A percentile compares a stretch with the other conserved stretches of the same genome.
Evolutionary conservation across 1,140 invertebrate species (phyloP).

Genomic region (Drosophila gunungcola): DNA sequence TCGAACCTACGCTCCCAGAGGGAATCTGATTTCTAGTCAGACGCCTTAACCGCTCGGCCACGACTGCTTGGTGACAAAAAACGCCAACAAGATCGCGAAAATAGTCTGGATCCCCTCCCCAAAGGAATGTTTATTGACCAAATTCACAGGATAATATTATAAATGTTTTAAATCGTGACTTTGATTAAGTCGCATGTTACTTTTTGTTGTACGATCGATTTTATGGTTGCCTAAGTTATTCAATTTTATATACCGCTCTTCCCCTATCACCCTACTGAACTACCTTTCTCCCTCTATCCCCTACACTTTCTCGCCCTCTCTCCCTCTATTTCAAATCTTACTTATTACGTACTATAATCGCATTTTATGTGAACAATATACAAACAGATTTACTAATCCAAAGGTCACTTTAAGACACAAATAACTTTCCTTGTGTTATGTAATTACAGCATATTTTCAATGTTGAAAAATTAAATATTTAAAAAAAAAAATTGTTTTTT

Average conservation of each 20-base stretch:
- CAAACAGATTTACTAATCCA: not conserved
- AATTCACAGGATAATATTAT: not conserved
- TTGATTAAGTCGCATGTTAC: too few species aligned
- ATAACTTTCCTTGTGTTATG: too few species aligned
- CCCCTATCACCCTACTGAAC: not conserved
- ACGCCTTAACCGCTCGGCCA: slow-evolving; percentile 94
- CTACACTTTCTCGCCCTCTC: not conserved
- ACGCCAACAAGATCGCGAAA: not conserved
- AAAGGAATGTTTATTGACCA: not conserved
- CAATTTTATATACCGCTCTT: not conserved
- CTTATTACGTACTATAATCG: slow-evolving; percentile 3
- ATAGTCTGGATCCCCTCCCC: not conserved
- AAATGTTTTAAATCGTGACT: not conserved
- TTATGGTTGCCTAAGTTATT: too few species aligned
- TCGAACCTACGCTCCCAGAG: slow-evolving; percentile 94
- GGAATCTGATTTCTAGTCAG: slow-evolving; percentile 94
- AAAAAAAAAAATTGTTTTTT: too few species aligned
- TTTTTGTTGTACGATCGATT: too few species aligned
- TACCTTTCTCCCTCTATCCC: slow-evolving; percentile 4
- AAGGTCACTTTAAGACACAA: not conserved
- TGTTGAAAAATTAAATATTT: too few species aligned
- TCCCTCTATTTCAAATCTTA: slow-evolving; percentile 20
- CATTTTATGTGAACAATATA: not conserved
- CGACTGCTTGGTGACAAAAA: slow-evolving; percentile 86
- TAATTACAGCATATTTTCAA: too few species aligned